These are phyloP conservation scores for Thymelicus lineola DNA, from an alignment of 2,888 invertebrate genomes.

Conservation along the genomic window DNA sequence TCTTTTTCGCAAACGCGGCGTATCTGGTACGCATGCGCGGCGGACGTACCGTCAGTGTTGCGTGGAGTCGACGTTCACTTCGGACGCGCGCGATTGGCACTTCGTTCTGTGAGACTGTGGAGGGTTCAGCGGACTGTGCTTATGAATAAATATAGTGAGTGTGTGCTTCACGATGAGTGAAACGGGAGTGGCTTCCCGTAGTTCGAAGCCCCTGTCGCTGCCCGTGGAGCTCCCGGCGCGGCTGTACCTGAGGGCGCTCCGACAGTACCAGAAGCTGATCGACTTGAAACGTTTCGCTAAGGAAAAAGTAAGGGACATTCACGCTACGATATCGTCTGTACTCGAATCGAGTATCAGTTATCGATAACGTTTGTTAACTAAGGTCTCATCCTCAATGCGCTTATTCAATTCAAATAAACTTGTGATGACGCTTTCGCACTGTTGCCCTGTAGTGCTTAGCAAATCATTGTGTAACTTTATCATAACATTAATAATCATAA, in stretches of 20 bases:
- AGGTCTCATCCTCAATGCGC: neutral
- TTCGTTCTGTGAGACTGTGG: slow-evolving; percentile 62
- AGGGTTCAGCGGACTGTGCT: slow-evolving; percentile 55
- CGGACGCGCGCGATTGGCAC: slow-evolving; percentile 81
- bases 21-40: slow-evolving; percentile 73
- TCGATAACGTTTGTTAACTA: slow-evolving; percentile 23
- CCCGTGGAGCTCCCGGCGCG: slow-evolving; percentile 75
- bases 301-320: slow-evolving; percentile 74
- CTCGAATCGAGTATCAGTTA: slow-evolving; percentile 16
- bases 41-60: slow-evolving; percentile 75
- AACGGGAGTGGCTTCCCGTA: slow-evolving; percentile 72
- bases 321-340: slow-evolving; percentile 12
- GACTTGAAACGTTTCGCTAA: slow-evolving; percentile 83
- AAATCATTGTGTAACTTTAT: slow-evolving; percentile 6
- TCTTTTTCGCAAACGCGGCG: slow-evolving; percentile 74
- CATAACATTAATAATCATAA: neutral
- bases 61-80: slow-evolving; percentile 79
- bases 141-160: slow-evolving; percentile 65
- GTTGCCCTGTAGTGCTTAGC: neutral
- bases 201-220: slow-evolving; percentile 60
- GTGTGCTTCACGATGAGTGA: slow-evolving; percentile 69
- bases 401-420: slow-evolving; percentile 18
- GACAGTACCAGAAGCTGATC: slow-evolving; percentile 87
- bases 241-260: slow-evolving; percentile 85
- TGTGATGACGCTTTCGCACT: slow-evolving; percentile 10